A percentile compares a stretch with the other conserved stretches of the same genome.
Evolutionary conservation across 37 sponge, comb jelly and placozoan genomes (phyloP).

Genomic region (Chondrilla cf. caribensis): DNA sequence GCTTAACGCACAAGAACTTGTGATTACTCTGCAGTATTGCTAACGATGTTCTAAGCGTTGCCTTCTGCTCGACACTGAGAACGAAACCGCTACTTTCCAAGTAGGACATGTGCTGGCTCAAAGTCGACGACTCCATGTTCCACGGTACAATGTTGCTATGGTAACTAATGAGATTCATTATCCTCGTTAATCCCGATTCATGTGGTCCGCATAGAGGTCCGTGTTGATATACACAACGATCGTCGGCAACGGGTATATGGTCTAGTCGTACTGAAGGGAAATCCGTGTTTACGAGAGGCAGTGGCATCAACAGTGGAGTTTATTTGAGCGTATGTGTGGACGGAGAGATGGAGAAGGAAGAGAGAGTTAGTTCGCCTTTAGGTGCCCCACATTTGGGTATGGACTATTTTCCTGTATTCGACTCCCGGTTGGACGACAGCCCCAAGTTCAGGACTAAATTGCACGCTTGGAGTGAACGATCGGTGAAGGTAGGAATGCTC

Average conservation of each 20-base stretch:
- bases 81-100: conserved; percentile 83
- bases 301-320: too few species aligned
- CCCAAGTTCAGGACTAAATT: conserved; percentile 68
- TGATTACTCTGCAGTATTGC: conserved; percentile 61
- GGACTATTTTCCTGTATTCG: conserved; percentile 59
- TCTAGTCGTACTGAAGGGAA: too few species aligned
- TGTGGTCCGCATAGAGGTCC: too few species aligned
- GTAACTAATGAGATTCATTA: conserved; percentile 4
- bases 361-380: conserved; percentile 1
- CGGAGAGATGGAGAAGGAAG: conserved; percentile 12
- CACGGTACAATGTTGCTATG: not conserved
- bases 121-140: conserved; percentile 83
- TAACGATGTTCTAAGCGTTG: conserved; percentile 84
- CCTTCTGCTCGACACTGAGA: conserved; percentile 92
- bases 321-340: too few species aligned
- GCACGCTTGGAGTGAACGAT: conserved; percentile 47
- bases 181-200: too few species aligned
- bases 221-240: too few species aligned
- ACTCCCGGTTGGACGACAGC: conserved; percentile 56
- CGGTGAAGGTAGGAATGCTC: conserved; percentile 55
- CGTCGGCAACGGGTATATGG: too few species aligned
- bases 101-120: conserved; percentile 58
- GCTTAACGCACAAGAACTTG: conserved; percentile 78
- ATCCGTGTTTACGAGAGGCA: too few species aligned
- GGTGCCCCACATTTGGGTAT: conserved; percentile 29